Conservation (phyloP, 1,140 invertebrate species). For the Tetranychus urticae region DNA sequence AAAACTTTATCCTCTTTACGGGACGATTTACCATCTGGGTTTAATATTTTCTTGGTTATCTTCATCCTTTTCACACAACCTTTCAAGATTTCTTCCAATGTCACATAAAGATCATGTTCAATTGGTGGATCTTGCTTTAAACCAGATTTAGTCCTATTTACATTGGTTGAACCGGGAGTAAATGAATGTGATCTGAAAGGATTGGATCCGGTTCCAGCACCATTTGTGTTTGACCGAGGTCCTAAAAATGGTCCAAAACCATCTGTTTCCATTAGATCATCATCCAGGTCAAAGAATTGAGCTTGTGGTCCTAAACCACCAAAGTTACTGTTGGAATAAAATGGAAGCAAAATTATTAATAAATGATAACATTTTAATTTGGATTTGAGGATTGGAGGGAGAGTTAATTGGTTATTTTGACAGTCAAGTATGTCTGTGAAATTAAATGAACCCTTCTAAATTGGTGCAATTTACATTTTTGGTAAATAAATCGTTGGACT, state of each 20-base stretch:
- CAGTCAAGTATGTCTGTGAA: no score
- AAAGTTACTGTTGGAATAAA: neutral
- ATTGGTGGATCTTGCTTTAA: constrained; percentile 64
- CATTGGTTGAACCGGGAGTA: constrained; percentile 37
- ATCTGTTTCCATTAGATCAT: constrained; percentile 2
- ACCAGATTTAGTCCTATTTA: constrained; percentile 13
- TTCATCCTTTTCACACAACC: constrained; percentile 99
- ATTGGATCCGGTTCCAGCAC: neutral
- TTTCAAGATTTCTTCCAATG: constrained; percentile 62
- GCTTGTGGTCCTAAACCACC: neutral
- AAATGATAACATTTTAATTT: neutral
- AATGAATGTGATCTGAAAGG: constrained; percentile 70
- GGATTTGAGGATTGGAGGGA: neutral
- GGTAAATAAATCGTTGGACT: no score
- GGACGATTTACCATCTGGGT: constrained; percentile 45
- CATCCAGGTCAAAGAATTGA: constrained; percentile 1
- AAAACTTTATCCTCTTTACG: constrained; percentile 92
- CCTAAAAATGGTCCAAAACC: constrained; percentile 16
- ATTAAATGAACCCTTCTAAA: no score
- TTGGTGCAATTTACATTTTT: no score
- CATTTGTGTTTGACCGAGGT: neutral
- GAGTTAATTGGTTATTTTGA: no score
- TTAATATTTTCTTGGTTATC: constrained; percentile 70
- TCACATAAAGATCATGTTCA: constrained; percentile 82
- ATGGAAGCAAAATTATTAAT: neutral